Evolutionary conservation across 2,888 invertebrate genomes (phyloP).

Genomic region (Epinotia brunnichana): DNA sequence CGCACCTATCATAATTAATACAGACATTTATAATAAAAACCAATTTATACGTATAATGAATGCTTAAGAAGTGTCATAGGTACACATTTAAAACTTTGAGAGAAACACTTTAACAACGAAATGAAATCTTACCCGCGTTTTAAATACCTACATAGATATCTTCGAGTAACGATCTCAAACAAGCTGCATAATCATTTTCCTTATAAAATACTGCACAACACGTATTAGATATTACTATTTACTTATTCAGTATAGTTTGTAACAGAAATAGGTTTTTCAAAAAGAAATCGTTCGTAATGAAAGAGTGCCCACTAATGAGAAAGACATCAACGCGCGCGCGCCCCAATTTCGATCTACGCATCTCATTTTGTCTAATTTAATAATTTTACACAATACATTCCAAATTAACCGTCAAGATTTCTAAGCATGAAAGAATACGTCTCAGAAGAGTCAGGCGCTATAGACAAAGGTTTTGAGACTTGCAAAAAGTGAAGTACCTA

Average conservation of each 20-base stretch:
- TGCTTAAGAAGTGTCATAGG: neutral
- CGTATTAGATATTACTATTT: neutral
- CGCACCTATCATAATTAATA: neutral
- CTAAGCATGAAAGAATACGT: neutral
- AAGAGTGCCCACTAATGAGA: constrained; percentile 52
- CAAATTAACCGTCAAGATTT: neutral
- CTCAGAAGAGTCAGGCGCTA: too few species aligned
- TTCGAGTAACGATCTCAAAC: constrained; percentile 1
- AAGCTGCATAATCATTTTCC: constrained; percentile 3
- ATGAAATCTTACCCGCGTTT: neutral
- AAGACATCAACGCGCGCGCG: constrained; percentile 76
- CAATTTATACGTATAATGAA: neutral
- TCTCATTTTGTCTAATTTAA: neutral
- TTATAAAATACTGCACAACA: constrained; percentile 1
- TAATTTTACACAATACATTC: neutral
- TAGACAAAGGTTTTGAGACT: neutral
- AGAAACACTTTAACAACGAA: neutral
- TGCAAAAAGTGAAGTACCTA: constrained; percentile 10
- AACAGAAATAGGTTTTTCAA: neutral
- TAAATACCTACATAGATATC: neutral
- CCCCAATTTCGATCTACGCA: neutral
- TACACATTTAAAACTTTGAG: neutral
- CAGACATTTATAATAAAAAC: neutral
- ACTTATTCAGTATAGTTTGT: neutral
- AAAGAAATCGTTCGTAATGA: neutral